Evolutionary conservation across 2,888 invertebrate species (phyloP), one percentile per base, ranked within the genome.

Genomic region (Dasypolia templi): DNA sequence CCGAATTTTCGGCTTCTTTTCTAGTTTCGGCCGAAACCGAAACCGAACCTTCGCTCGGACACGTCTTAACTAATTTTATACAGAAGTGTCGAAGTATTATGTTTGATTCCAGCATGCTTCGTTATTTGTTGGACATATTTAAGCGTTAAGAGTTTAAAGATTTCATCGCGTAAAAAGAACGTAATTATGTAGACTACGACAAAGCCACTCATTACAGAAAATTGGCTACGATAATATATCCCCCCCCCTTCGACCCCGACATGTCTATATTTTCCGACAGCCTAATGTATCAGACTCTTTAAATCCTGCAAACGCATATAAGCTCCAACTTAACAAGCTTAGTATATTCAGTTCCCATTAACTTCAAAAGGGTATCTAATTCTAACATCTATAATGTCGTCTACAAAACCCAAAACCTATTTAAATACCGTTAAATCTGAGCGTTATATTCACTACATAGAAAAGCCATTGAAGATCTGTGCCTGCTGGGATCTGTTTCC

Each of bases 401-500:
- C 26, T 51, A 22, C 53, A 66, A 63, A 83, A 29, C 4, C 17
- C 9, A 59, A 69, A 62, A 64, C 56, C 0, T 80, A 44, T 4
- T 53, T 78, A 32, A 75, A 77, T 69, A 61, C 69, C 0, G 68
- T 77, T 58, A 81, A 65, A 56, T 19, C 72, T 5, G 7, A 44
- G 11, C 63, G 49, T 42, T 95, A 93, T 74, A 85, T 91, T 0
- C 89, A 94, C 55, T 96, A 90, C 73, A 74, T 95, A 3, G 87
- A 90, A 53, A 63, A 88, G 9, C 93, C 95, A 0, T 75, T 96
- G 9, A 94, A 95, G 83, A 83, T 94, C 0, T 93, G 89, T 0
- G 95, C 89, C 0, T 95, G 95, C 51, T 95, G 94, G 95, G 95
- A 95, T 19, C 92, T 95, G 91, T 95, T 84, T 63, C 85, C 86